Evolutionary conservation across 2,888 invertebrate genomes (phyloP), one percentile per base, ranked within the genome.

Genomic region (Spisula solida): DNA sequence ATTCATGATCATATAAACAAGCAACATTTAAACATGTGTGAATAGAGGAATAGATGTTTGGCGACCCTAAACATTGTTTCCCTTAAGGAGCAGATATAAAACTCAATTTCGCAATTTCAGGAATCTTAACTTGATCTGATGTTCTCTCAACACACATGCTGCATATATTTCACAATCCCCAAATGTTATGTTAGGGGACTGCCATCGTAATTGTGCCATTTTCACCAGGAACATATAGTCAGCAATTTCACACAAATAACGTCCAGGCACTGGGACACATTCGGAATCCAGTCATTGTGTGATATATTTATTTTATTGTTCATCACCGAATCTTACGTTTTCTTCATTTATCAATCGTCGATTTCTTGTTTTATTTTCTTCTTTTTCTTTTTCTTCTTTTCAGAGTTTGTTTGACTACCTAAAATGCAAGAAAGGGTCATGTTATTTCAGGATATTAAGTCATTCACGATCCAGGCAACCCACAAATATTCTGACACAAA

Each of bases 331-430:
- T 10, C 12, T 66, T 31, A 14, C 31, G 31, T 75, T 18, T 75
- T 18, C 34, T 56, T 81, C 20, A 29, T 16, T 56, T 56, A 34
- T 78, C 41, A 16, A 20, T 85, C 78, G 34, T 85, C 85, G 20
- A 20, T 25, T 56, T 85, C 85, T 60, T 91, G 75, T 47, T 90
- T 91, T n/a, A 88, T 83, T 88, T 94, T 95, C 88, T 95, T 95
- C 90, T 95, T 95, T 85, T 95, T 95, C 91, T 94, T 95, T 88
- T 94, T 95, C 90, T 94, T 93, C 82, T 92, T 93, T 78, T 92
- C 92, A 25, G 92, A 92, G 79, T 90, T 86, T 0, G 85, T 79
- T 41, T 81, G 87, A 51, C 79, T 82, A 55, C 79, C 75, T 60
- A 60, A 82, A 29, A 82, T 47, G 31, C 75, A 20, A 31, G 25